Evolutionary conservation across 2,888 invertebrate species (phyloP).

Genomic region (Hymenopus coronatus): DNA sequence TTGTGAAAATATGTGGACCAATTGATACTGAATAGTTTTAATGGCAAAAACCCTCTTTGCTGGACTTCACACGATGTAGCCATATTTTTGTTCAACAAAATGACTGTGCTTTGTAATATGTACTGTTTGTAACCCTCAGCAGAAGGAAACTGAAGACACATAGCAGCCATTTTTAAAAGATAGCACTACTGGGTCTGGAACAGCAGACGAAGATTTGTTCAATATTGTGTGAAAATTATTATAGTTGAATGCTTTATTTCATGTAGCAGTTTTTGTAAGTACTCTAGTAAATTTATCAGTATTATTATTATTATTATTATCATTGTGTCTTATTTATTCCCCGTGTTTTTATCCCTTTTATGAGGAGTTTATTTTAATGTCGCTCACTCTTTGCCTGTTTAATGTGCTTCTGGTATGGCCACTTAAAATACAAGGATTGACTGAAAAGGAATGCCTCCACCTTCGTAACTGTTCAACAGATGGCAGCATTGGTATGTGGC

Average conservation of each 20-base stretch:
- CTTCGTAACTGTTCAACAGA: too few relatives aligned
- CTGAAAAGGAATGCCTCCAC: too few relatives aligned
- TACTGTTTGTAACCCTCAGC: not conserved
- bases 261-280: not conserved
- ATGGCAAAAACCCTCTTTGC: not conserved
- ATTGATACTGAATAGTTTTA: not conserved
- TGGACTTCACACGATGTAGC: not conserved
- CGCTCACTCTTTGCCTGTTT: too few relatives aligned
- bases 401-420: too few relatives aligned
- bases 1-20: constrained; percentile 14
- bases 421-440: too few relatives aligned
- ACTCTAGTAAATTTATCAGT: not conserved
- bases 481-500: too few relatives aligned
- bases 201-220: not conserved
- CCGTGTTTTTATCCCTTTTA: too few relatives aligned
- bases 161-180: not conserved
- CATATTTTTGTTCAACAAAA: not conserved
- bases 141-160: not conserved
- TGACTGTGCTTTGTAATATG: not conserved
- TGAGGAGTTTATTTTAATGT: too few relatives aligned
- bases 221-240: not conserved
- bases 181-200: not conserved
- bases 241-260: not conserved
- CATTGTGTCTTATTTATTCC: not conserved
- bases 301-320: not conserved